Evolutionary conservation across 2,113 vertebrate genomes (phyloP), one percentile per base, ranked within the genome.

Genomic region (Rissa tridactyla): DNA sequence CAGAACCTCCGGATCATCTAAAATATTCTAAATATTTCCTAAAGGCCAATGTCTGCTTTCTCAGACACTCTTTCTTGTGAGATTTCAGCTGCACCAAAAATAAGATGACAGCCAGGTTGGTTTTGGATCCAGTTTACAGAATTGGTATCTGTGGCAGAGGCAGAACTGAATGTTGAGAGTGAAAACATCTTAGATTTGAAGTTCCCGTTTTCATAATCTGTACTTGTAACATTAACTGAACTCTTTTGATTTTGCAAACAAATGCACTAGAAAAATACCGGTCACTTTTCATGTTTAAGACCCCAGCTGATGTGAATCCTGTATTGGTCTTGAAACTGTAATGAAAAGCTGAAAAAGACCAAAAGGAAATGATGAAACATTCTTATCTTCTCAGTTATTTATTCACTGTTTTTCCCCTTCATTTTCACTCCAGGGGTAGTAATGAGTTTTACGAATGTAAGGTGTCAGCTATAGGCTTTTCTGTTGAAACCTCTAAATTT

Each of bases 391-490:
- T 97, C 94, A 97, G 97, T 98, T 98, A 97, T 98, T 98, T 97
- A 97, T 97, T 96, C 92, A 44, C 87, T 92, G 75, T 68, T 95
- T 96, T 7, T 25, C 65, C 66, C 92, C 66, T 84, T 42, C 83
- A 68, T 95, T 96, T 98, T 94, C 94, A 95, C 96, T 97, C 90
- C 96, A 92, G 90, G 91, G 90, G 79, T 95, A 96, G 79, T 97
- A 98, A 98, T 98, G 97, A 97, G 96, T 98, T 98, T 97, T 97
- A 96, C 94, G 77, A 97, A 97, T 97, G 97, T 76, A 97, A 96
- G 92, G 97, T 98, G 96, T 97, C 96, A 98, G 94, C 94, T 97
- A 83, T 42, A 95, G 94, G 92, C 69, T 97, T 97, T 86, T 95
- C 70, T 97, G 90, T 95, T 96, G 92, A 97, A 96, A 96, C 95